Percentiles rank a stretch among this genome's conserved stretches.
phyloP scores from a whole-genome alignment of 2,797 vertebrate genomes.

The Xenopus petersii region DNA sequence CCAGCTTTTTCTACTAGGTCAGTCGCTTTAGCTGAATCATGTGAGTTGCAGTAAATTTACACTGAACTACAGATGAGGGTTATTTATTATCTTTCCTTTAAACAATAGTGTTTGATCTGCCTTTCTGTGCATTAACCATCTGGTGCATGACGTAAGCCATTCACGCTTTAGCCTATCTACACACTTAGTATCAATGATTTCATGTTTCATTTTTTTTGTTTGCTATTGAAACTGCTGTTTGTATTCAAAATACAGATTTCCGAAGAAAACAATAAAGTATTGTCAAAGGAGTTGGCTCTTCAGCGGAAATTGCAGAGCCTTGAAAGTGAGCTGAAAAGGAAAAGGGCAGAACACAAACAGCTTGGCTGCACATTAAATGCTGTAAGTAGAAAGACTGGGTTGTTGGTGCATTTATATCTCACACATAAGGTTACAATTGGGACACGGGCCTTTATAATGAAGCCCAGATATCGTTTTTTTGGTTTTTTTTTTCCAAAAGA shows the following conservation, averaged over 20 bases:
- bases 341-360: conserved; percentile 70
- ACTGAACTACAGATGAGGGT: no score
- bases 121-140: no score
- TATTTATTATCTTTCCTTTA: no score
- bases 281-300: conserved; percentile 67
- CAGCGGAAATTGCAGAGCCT: conserved; percentile 73
- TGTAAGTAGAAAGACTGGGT: conserved; percentile 67
- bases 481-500: conserved; percentile 1
- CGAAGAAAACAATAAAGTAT: conserved; percentile 70
- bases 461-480: not conserved
- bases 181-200: no score
- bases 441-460: not conserved
- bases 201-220: no score
- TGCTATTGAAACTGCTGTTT: conserved; percentile 27
- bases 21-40: no score
- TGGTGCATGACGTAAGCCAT: no score
- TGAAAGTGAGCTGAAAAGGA: conserved; percentile 72
- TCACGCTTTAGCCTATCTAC: no score
- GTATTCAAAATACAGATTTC: conserved; percentile 67
- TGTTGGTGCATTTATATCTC: not conserved
- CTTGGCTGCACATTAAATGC: conserved; percentile 66
- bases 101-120: no score
- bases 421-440: conserved; percentile 27
- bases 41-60: no score
- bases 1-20: no score